Conservation (phyloP, 2,888 invertebrate species). For the Caenorhabditis wallacei region DNA sequence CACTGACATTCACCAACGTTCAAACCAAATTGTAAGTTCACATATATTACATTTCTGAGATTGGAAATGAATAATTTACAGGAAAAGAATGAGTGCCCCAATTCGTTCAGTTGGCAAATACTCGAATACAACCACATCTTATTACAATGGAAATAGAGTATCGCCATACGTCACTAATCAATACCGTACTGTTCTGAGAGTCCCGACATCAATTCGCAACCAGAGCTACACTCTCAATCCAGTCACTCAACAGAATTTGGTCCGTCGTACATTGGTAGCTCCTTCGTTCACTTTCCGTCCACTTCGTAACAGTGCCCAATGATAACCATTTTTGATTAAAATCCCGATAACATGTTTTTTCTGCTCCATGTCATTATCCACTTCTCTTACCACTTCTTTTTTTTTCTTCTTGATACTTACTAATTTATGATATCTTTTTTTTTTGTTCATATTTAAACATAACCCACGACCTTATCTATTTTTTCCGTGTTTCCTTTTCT, state of each 20-base stretch:
- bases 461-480: constrained; percentile 12
- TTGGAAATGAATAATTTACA: neutral
- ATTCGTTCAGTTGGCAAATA: too few relatives aligned
- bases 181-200: neutral
- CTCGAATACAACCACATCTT: neutral
- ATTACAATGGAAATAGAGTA: neutral
- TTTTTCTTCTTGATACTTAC: neutral
- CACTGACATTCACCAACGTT: constrained; percentile 17
- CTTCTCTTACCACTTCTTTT: neutral
- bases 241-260: neutral
- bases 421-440: neutral
- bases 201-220: neutral
- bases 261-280: neutral
- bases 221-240: neutral
- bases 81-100: neutral
- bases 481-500: neutral
- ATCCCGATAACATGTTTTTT: neutral
- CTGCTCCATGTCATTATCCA: constrained; percentile 17
- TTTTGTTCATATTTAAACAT: neutral
- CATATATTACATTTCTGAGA: neutral
- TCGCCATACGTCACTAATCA: neutral
- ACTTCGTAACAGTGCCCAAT: neutral
- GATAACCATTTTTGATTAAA: neutral
- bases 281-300: neutral
- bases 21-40: neutral